A percentile compares a stretch with the other conserved stretches of the same genome.
These are phyloP conservation scores for Junonia oenone DNA, from an alignment of 2,888 invertebrate species.

Conservation along the genomic window DNA sequence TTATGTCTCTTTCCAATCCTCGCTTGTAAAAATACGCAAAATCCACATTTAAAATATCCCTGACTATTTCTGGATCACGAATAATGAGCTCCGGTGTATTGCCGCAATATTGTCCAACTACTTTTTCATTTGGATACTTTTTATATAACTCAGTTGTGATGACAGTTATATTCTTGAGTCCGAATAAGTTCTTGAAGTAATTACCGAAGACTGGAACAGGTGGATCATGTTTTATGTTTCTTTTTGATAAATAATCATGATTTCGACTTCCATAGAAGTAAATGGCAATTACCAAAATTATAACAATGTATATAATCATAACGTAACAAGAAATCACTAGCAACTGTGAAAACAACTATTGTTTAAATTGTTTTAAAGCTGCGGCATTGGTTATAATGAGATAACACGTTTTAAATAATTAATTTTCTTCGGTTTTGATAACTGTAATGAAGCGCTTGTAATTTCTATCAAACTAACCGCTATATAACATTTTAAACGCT, in stretches of 20 bases:
- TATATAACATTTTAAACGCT: no score
- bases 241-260: conserved; percentile 49
- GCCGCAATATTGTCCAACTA: conserved; percentile 53
- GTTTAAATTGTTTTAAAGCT: neutral
- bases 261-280: conserved; percentile 42
- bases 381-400: no score
- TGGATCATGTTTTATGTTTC: conserved; percentile 49
- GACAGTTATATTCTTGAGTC: conserved; percentile 40
- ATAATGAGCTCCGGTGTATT: conserved; percentile 49
- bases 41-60: conserved; percentile 45
- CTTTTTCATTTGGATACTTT: conserved; percentile 52
- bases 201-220: conserved; percentile 53
- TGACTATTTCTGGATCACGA: conserved; percentile 49
- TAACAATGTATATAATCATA: conserved; percentile 4
- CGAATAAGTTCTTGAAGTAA: conserved; percentile 41
- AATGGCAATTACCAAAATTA: conserved; percentile 27
- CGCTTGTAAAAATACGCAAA: conserved; percentile 50
- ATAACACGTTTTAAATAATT: no score
- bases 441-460: no score
- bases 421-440: no score
- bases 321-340: neutral
- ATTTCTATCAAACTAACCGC: no score
- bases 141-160: conserved; percentile 44
- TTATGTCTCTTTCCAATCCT: conserved; percentile 41
- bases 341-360: neutral